These are phyloP conservation scores for Gastrophysa polygoni DNA, from an alignment of 2,888 invertebrate species.

Conservation along the genomic window DNA sequence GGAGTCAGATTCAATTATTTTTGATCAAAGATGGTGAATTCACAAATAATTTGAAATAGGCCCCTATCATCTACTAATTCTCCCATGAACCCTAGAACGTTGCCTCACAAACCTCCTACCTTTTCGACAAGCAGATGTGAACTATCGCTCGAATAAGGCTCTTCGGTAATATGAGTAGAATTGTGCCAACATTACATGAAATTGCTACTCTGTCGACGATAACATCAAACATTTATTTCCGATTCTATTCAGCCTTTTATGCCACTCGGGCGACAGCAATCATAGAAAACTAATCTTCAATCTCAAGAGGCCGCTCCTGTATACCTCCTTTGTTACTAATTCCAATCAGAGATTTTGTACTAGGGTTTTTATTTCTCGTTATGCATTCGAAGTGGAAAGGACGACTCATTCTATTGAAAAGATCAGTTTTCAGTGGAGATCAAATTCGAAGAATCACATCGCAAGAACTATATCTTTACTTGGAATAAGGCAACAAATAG, in stretches of 20 bases:
- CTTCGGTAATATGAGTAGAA: slow-evolving; percentile 41
- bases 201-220: slow-evolving; percentile 55
- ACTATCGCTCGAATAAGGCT: slow-evolving; percentile 6
- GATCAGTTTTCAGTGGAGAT: neutral
- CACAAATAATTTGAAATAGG: too few species aligned
- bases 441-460: too few species aligned
- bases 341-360: neutral
- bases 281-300: neutral
- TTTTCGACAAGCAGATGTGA: slow-evolving; percentile 16
- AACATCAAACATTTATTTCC: slow-evolving; percentile 55
- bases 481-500: too few species aligned
- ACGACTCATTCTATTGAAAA: too few species aligned
- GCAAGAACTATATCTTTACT: too few species aligned
- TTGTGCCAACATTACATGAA: slow-evolving; percentile 48
- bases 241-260: slow-evolving; percentile 31
- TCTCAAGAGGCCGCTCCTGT: neutral
- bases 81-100: neutral
- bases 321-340: neutral
- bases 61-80: neutral
- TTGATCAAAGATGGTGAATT: too few species aligned
- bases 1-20: too few species aligned
- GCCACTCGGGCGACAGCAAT: neutral
- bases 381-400: neutral
- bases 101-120: neutral
- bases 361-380: neutral